Percentiles rank a stretch among this genome's conserved stretches.
Conservation (phyloP, 2,888 invertebrate species). For the Lissocephala sabroskyi region DNA sequence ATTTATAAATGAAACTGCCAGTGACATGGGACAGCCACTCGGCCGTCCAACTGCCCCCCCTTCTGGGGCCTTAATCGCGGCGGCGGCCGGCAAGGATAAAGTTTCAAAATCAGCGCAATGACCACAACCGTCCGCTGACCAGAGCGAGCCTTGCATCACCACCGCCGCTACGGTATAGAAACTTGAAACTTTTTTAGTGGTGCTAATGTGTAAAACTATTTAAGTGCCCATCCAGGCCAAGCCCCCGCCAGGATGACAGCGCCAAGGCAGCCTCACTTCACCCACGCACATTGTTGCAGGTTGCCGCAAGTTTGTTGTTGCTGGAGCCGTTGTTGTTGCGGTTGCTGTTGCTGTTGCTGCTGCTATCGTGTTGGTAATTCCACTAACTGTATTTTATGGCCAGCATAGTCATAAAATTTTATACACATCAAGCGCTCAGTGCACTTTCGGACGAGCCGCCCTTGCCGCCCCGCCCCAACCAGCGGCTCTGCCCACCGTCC, state of each 20-base stretch:
- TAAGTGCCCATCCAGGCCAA: slow-evolving; percentile 26
- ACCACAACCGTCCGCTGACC: too few relatives aligned
- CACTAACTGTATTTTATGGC: slow-evolving; percentile 53
- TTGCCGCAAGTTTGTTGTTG: slow-evolving; percentile 23
- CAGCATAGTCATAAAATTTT: slow-evolving; percentile 49
- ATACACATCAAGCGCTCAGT: slow-evolving; percentile 45
- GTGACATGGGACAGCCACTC: neutral
- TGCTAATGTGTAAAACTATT: slow-evolving; percentile 40
- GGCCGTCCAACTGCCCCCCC: neutral
- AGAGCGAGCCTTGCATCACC: too few relatives aligned
- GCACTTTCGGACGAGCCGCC: too few relatives aligned
- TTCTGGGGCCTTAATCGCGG: too few relatives aligned
- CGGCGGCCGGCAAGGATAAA: too few relatives aligned
- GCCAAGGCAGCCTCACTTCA: slow-evolving; percentile 1
- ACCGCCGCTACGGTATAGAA: too few relatives aligned
- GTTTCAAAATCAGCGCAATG: too few relatives aligned
- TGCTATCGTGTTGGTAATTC: slow-evolving; percentile 45
- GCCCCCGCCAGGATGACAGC: slow-evolving; percentile 5
- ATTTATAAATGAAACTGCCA: too few relatives aligned
- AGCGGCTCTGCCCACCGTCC: neutral
- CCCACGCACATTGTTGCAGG: slow-evolving; percentile 47
- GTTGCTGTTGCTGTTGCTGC: neutral
- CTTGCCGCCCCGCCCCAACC: too few relatives aligned
- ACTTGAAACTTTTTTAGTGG: slow-evolving; percentile 10
- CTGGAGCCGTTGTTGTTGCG: slow-evolving; percentile 3